These are phyloP conservation scores for Nephila pilipes DNA, from an alignment of 1,140 invertebrate species.

Conservation along the genomic window DNA sequence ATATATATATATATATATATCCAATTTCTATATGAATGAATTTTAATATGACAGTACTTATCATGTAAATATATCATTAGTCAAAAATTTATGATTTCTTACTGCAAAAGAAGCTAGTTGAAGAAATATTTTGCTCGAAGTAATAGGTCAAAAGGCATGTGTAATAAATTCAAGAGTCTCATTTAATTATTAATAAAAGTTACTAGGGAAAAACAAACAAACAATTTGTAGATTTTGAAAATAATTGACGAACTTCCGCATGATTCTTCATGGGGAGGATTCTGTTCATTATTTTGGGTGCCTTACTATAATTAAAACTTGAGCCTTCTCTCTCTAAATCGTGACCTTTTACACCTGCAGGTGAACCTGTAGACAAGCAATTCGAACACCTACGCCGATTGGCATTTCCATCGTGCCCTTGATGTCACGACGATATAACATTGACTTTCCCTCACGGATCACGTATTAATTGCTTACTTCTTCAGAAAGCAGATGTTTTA, in stretches of 20 bases:
- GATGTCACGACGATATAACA: neutral
- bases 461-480: conserved; percentile 6
- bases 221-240: neutral
- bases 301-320: neutral
- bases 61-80: no score
- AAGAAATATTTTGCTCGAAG: no score
- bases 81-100: no score
- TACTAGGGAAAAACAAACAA: no score
- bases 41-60: no score
- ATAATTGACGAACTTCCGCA: neutral
- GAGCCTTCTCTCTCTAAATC: neutral
- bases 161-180: no score
- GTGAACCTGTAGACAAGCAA: conserved; percentile 21
- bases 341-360: conserved; percentile 23
- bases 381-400: conserved; percentile 1
- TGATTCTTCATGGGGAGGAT: neutral
- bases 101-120: no score
- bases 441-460: neutral
- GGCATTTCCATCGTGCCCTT: conserved; percentile 1
- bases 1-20: no score
- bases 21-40: no score
- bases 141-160: no score
- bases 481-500: conserved; percentile 9
- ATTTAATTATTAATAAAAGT: no score
- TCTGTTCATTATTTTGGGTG: neutral